These are phyloP conservation scores for Cosmorhoe ocellata DNA, from an alignment of 2,888 invertebrate genomes.

Conservation along the genomic window DNA sequence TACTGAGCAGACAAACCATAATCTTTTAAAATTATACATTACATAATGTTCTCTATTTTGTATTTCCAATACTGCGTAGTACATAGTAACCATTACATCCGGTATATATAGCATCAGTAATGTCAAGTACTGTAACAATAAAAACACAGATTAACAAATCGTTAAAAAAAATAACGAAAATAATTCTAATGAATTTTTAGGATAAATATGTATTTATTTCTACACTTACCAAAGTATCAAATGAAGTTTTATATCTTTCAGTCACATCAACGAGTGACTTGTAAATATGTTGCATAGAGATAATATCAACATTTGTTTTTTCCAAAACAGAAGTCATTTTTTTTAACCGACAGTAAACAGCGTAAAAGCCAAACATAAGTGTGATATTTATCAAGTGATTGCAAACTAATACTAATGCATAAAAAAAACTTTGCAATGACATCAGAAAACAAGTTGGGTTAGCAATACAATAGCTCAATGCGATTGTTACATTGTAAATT, in stretches of 20 bases:
- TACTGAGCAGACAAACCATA: no score
- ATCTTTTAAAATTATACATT: no score
- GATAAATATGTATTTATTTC: no score
- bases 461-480: neutral
- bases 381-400: neutral
- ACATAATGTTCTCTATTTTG: neutral
- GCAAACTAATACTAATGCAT: neutral
- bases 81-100: neutral
- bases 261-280: neutral
- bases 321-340: neutral
- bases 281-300: neutral
- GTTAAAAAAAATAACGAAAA: no score
- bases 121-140: neutral
- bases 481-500: neutral
- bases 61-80: neutral
- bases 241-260: neutral
- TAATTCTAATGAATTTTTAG: no score
- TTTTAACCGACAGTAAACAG: neutral
- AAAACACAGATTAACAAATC: no score
- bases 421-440: neutral
- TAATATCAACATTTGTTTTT: neutral
- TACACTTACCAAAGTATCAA: neutral
- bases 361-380: neutral
- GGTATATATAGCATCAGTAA: neutral
- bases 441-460: neutral